Conservation (phyloP, 2,888 invertebrate genomes). For the Caenorhabditis sp. region DNA sequence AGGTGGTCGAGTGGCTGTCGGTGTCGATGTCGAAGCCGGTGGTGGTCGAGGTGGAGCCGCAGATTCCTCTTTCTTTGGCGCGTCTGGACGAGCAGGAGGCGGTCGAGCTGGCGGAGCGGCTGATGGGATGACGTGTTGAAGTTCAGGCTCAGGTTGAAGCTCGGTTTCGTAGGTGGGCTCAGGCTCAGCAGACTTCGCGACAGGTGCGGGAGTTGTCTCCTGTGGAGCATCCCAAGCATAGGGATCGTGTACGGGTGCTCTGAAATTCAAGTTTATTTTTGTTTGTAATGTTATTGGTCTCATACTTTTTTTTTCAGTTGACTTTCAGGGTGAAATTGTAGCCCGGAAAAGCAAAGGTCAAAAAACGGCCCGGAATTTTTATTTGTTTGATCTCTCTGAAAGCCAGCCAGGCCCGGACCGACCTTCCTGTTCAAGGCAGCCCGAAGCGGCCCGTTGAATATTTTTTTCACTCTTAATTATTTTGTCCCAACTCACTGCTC, state of each 20-base stretch:
- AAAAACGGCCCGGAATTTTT: too few relatives aligned
- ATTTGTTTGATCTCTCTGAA: too few relatives aligned
- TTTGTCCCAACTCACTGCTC: slow-evolving; percentile 22
- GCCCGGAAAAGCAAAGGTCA: too few relatives aligned
- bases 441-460: too few relatives aligned
- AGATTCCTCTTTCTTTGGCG: slow-evolving; percentile 30
- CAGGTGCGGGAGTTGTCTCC: neutral
- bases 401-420: too few relatives aligned
- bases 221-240: slow-evolving; percentile 58
- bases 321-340: too few relatives aligned
- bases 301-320: too few relatives aligned
- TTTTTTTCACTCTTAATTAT: too few relatives aligned
- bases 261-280: slow-evolving; percentile 7
- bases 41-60: slow-evolving; percentile 46
- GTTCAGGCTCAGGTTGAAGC: neutral
- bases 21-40: slow-evolving; percentile 41
- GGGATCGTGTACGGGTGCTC: slow-evolving; percentile 55
- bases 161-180: neutral
- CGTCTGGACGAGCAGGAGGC: slow-evolving; percentile 46
- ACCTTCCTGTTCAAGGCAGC: too few relatives aligned
- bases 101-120: slow-evolving; percentile 33
- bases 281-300: too few relatives aligned
- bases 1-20: slow-evolving; percentile 56
- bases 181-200: too few relatives aligned
- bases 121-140: neutral